Percentiles rank a stretch among this genome's conserved stretches.
Evolutionary conservation across 2,888 invertebrate species (phyloP).

Genomic region (Melinopterus prodromus): DNA sequence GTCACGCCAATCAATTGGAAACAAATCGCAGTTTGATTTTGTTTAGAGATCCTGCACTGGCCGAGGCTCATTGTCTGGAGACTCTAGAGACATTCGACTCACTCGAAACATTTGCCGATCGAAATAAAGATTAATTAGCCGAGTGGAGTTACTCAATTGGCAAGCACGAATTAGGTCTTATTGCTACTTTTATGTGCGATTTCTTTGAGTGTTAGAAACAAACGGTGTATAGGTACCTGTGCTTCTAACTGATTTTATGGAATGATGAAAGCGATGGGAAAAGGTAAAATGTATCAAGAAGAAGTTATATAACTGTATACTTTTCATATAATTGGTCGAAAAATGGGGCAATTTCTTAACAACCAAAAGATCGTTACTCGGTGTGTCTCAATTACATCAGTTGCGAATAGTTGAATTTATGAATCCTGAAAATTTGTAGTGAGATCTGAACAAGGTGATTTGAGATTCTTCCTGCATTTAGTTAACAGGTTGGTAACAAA

Average conservation of each 20-base stretch:
- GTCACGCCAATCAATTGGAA: not conserved
- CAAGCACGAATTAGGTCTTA: not conserved
- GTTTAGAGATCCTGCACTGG: not conserved
- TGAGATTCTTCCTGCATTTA: too few relatives aligned
- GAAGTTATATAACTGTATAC: not conserved
- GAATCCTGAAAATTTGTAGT: too few relatives aligned
- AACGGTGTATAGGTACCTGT: not conserved
- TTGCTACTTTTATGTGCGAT: constrained; percentile 4
- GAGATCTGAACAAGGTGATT: too few relatives aligned
- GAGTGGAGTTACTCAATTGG: not conserved
- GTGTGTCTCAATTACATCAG: not conserved
- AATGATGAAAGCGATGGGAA: not conserved
- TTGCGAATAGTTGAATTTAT: too few relatives aligned
- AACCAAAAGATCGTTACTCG: not conserved
- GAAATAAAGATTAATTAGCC: not conserved
- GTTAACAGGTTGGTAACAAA: too few relatives aligned
- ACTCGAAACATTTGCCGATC: not conserved
- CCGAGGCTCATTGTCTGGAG: not conserved
- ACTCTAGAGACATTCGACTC: not conserved
- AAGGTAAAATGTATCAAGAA: not conserved
- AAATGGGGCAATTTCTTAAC: not conserved
- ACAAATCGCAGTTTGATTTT: constrained; percentile 4
- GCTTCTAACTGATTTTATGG: not conserved
- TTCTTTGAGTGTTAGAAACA: not conserved
- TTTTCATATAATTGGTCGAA: not conserved